phyloP scores from a whole-genome alignment of 2,797 vertebrate genomes.

The Tinamus major region DNA sequence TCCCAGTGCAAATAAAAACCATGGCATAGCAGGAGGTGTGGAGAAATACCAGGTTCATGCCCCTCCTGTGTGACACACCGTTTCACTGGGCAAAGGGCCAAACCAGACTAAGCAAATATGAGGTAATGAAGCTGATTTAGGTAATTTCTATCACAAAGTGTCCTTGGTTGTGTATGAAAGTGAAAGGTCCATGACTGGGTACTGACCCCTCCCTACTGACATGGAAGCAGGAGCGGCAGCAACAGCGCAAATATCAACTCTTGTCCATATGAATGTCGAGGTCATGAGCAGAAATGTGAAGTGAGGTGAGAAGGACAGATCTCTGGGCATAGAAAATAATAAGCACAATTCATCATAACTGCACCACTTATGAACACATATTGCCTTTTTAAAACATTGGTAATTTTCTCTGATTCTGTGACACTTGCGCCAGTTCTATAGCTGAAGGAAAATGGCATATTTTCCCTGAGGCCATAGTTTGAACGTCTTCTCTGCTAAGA shows the following conservation, averaged over 20 bases:
- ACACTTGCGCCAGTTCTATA: neutral
- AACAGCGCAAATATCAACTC: neutral
- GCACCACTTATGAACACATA: neutral
- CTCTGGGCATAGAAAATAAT: neutral
- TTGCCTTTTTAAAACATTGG: neutral
- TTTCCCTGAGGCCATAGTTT: neutral
- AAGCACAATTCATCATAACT: rapidly evolving
- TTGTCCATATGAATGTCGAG: neutral
- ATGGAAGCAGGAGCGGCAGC: neutral
- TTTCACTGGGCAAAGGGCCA: neutral
- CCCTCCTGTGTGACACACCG: neutral
- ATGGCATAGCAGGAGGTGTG: neutral
- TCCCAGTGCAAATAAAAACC: neutral
- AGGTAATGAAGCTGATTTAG: neutral
- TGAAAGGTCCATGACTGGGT: neutral
- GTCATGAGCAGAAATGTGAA: neutral
- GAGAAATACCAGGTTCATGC: neutral
- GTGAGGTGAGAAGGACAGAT: neutral
- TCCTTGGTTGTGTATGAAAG: neutral
- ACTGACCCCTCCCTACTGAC: neutral
- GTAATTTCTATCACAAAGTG: no score
- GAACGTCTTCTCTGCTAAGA: constrained; percentile 1
- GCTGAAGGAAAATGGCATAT: neutral
- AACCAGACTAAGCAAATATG: neutral
- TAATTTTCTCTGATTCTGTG: neutral